Conservation (phyloP, 1,140 invertebrate species). For the Aphaenogaster rudis region DNA sequence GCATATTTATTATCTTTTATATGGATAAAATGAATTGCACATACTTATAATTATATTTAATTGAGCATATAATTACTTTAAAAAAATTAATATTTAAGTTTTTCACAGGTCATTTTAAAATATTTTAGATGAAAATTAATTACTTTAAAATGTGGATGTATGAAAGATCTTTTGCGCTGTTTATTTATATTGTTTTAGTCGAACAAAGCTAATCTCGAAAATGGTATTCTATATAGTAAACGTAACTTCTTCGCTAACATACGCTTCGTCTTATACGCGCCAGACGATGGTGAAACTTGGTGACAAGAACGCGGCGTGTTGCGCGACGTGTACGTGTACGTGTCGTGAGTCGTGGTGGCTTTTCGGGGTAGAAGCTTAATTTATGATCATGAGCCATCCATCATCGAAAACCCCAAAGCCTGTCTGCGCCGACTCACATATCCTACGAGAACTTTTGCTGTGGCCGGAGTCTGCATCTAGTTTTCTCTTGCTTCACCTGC, state of each 20-base stretch:
- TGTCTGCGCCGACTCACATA: slow-evolving; percentile 48
- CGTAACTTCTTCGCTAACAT: slow-evolving; percentile 23
- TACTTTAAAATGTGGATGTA: neutral
- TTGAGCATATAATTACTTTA: neutral
- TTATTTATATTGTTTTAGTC: neutral
- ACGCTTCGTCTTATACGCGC: slow-evolving; percentile 41
- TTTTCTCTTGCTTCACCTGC: slow-evolving; percentile 19
- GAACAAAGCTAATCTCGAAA: slow-evolving; percentile 25
- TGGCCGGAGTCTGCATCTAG: neutral
- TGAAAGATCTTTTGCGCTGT: neutral
- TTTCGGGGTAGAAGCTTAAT: slow-evolving; percentile 66
- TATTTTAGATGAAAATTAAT: neutral
- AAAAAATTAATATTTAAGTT: neutral
- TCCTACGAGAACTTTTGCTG: slow-evolving; percentile 55
- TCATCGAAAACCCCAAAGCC: slow-evolving; percentile 64
- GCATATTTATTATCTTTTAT: slow-evolving; percentile 3
- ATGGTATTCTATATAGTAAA: slow-evolving; percentile 14
- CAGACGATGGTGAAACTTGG: slow-evolving; percentile 50
- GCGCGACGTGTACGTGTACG: slow-evolving; percentile 50
- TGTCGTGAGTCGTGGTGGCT: slow-evolving; percentile 52
- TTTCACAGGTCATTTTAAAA: neutral
- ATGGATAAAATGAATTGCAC: neutral
- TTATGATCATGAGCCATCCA: slow-evolving; percentile 66
- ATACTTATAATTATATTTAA: neutral
- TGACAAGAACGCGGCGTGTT: slow-evolving; percentile 55